A percentile compares a stretch with the other conserved stretches of the same genome.
These are phyloP conservation scores for Sialis lutaria DNA, from an alignment of 2,888 invertebrate genomes.

Conservation along the genomic window DNA sequence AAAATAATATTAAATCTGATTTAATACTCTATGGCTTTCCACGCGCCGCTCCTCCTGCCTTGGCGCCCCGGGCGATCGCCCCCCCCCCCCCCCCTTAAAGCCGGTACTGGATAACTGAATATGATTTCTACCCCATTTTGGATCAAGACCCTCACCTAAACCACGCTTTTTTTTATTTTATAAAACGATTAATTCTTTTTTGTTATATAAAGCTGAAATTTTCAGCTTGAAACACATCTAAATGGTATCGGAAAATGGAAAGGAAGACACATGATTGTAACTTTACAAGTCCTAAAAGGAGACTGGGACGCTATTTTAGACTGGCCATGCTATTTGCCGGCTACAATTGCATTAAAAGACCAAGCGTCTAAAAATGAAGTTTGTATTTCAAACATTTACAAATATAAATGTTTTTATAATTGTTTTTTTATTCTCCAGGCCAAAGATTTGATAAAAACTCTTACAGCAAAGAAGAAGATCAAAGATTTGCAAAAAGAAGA, in stretches of 20 bases:
- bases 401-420: neutral
- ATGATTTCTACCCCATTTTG: no score
- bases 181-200: no score
- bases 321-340: slow-evolving; percentile 55
- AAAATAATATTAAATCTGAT: no score
- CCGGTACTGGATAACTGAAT: no score
- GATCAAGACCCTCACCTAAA: no score
- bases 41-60: no score
- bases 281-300: slow-evolving; percentile 47
- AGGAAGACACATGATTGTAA: slow-evolving; percentile 52
- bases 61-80: no score
- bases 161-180: no score
- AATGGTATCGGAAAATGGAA: slow-evolving; percentile 66
- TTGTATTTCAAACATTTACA: neutral
- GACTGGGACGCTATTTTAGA: slow-evolving; percentile 51
- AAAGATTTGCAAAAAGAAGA: slow-evolving; percentile 26
- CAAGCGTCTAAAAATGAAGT: slow-evolving; percentile 34
- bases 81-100: no score
- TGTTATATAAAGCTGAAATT: no score
- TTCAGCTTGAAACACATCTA: slow-evolving; percentile 45
- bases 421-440: slow-evolving; percentile 23
- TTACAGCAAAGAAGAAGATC: slow-evolving; percentile 33
- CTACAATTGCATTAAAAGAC: slow-evolving; percentile 47
- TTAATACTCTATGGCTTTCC: no score
- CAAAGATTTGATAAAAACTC: slow-evolving; percentile 43